Percentiles rank a stretch among this genome's conserved stretches.
Conservation (phyloP, 1,140 invertebrate species). For the Drosophila nebulosa region DNA sequence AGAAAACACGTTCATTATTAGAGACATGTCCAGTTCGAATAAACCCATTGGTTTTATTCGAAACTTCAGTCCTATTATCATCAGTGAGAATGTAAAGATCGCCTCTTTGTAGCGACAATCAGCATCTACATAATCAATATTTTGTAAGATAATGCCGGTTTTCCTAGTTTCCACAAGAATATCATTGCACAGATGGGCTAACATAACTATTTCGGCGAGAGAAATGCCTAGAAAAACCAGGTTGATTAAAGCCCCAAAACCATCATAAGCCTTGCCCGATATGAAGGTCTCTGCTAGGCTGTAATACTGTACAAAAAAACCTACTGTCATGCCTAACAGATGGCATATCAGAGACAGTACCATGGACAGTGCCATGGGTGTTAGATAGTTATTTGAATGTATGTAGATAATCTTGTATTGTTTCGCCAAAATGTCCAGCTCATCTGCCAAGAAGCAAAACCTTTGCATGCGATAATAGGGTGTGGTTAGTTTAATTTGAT, state of each 20-base stretch:
- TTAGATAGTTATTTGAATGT: conserved; percentile 43
- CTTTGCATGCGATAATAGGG: conserved; percentile 63
- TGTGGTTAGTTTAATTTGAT: conserved; percentile 31
- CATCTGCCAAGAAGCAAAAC: conserved; percentile 60
- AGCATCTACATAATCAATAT: conserved; percentile 38
- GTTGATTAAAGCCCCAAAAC: conserved; percentile 59
- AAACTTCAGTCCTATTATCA: conserved; percentile 43
- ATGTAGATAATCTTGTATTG: conserved; percentile 48
- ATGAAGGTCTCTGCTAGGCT: conserved; percentile 61
- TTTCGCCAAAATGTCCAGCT: conserved; percentile 48
- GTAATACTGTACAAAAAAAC: conserved; percentile 58
- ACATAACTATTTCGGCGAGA: conserved; percentile 51
- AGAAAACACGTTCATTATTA: conserved; percentile 51
- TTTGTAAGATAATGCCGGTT: conserved; percentile 49
- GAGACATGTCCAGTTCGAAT: conserved; percentile 50
- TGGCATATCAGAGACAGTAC: conserved; percentile 65
- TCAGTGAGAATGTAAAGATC: conserved; percentile 54
- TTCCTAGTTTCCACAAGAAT: conserved; percentile 29
- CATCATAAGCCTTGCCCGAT: conserved; percentile 52
- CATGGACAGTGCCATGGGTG: conserved; percentile 50
- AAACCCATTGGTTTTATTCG: conserved; percentile 64
- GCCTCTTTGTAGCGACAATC: conserved; percentile 56
- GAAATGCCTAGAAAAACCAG: conserved; percentile 63
- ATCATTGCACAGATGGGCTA: conserved; percentile 45
- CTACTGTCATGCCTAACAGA: conserved; percentile 68